Conservation (phyloP, 1,140 invertebrate genomes). For the Helicoverpa armigera region DNA sequence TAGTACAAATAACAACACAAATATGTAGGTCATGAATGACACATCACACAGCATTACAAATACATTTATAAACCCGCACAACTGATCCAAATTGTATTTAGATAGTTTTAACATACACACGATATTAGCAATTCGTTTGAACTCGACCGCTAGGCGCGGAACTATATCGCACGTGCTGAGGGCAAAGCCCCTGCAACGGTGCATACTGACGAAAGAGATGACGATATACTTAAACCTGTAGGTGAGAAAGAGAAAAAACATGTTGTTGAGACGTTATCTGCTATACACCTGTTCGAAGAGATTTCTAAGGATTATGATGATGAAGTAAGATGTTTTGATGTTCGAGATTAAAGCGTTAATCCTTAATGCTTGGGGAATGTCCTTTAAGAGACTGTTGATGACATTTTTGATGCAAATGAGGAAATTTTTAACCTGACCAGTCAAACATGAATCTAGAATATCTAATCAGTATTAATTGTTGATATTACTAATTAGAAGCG, state of each 20-base stretch:
- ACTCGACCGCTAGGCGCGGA: constrained; percentile 17
- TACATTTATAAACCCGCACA: no score
- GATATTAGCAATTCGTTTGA: constrained; percentile 20
- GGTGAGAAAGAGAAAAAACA: constrained; percentile 11
- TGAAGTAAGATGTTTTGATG: not conserved
- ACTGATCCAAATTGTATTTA: not conserved
- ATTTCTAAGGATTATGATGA: constrained; percentile 1
- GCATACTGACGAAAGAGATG: constrained; percentile 19
- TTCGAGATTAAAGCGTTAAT: not conserved
- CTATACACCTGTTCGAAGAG: constrained; percentile 33
- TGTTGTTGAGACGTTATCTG: constrained; percentile 35
- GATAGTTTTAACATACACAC: not conserved
- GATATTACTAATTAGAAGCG: no score
- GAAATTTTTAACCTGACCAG: no score
- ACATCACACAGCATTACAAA: not conserved
- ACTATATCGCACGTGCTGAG: constrained; percentile 49
- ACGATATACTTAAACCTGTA: not conserved
- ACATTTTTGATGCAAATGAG: no score
- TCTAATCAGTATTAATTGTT: no score
- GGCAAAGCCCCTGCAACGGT: constrained; percentile 51
- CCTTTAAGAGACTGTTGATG: no score
- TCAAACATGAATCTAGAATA: no score
- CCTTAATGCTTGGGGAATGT: not conserved
- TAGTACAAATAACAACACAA: not conserved
- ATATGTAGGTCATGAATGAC: not conserved